A percentile compares a stretch with the other conserved stretches of the same genome.
phyloP scores from a whole-genome alignment of 2,797 vertebrate genomes.

The Trachops cirrhosus region DNA sequence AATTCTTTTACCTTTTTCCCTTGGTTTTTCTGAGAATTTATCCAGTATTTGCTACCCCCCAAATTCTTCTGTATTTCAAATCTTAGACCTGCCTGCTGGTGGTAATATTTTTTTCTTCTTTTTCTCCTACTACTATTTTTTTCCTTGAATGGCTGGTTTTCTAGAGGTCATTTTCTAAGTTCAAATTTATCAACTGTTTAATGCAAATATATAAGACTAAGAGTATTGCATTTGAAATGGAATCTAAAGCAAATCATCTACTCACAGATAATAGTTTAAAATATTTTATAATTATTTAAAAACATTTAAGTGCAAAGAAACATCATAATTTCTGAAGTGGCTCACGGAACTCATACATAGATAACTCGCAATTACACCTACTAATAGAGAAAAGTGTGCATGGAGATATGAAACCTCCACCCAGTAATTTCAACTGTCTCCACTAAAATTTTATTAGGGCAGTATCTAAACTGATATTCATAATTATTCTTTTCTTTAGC shows the following conservation, averaged over 20 bases:
- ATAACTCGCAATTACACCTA: background rate
- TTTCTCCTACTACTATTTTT: background rate
- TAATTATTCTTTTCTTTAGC: background rate
- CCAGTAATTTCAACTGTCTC: slow-evolving; percentile 6
- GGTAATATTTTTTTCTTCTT: background rate
- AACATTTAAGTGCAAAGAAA: slow-evolving; percentile 1
- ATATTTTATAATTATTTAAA: background rate
- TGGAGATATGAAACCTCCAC: background rate
- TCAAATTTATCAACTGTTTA: background rate
- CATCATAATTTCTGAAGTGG: background rate
- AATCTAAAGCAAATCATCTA: slow-evolving; percentile 11
- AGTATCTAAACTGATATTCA: background rate
- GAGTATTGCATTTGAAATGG: background rate
- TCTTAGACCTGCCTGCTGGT: background rate
- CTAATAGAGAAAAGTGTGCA: background rate
- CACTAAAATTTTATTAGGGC: slow-evolving; percentile 22
- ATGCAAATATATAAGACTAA: background rate
- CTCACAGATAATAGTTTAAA: background rate
- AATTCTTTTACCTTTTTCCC: background rate
- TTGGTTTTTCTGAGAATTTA: background rate
- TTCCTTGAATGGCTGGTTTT: background rate
- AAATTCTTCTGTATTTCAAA: slow-evolving; percentile 6
- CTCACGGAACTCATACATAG: background rate
- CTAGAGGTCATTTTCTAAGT: background rate
- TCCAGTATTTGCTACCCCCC: background rate